A percentile compares a stretch with the other conserved stretches of the same genome.
These are phyloP conservation scores for Lepidurus packardi DNA, from an alignment of 1,140 invertebrate genomes.

Conservation along the genomic window DNA sequence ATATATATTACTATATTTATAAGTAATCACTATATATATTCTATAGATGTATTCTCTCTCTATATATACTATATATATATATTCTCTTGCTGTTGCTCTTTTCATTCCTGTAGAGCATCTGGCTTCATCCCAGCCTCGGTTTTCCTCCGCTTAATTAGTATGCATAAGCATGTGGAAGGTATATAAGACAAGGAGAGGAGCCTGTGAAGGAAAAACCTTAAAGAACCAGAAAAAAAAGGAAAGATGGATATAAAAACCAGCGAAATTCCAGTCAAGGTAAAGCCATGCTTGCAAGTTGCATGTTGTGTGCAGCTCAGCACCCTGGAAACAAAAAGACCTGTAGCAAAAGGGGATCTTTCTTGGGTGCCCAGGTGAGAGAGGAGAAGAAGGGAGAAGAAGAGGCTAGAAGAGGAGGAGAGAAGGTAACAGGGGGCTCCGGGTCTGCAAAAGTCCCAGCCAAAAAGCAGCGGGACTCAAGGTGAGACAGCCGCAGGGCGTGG, in stretches of 20 bases:
- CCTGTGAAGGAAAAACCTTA: not conserved
- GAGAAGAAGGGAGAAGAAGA: not conserved
- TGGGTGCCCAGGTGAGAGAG: not conserved
- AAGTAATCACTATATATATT: too few species aligned
- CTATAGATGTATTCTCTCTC: too few species aligned
- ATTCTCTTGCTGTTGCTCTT: not conserved
- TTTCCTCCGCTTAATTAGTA: not conserved
- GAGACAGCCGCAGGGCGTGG: not conserved
- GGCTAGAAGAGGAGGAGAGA: not conserved
- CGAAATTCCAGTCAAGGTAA: conserved; percentile 19
- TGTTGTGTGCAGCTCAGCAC: conserved; percentile 17
- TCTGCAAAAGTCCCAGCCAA: not conserved
- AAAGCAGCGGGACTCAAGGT: not conserved
- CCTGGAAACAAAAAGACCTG: not conserved
- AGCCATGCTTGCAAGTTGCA: conserved; percentile 1
- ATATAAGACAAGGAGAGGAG: conserved; percentile 2
- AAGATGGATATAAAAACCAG: conserved; percentile 10
- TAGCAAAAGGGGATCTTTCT: not conserved
- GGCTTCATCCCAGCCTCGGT: not conserved
- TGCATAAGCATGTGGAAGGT: conserved; percentile 21
- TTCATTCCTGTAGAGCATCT: not conserved
- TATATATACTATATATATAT: not conserved
- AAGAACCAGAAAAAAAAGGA: not conserved
- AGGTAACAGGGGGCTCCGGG: not conserved
- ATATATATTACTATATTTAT: not conserved